phyloP scores from a whole-genome alignment of 2,888 invertebrate genomes.

The Zaprionus bogoriensis region DNA sequence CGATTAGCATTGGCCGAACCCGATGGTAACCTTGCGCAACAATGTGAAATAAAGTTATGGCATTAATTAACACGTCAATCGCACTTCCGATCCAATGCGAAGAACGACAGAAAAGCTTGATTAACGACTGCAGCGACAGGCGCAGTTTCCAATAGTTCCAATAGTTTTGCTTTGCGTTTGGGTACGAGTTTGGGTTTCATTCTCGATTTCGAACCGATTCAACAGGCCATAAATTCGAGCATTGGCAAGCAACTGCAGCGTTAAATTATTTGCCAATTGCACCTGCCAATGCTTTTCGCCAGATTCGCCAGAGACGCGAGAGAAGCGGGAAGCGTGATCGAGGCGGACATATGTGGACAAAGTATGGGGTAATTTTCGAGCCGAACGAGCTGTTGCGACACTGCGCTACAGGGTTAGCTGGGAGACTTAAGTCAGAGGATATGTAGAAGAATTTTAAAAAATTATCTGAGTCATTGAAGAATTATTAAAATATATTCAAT shows the following conservation, averaged over 20 bases:
- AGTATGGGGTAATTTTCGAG: background rate
- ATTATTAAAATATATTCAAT: no score
- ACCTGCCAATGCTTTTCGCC: conserved; percentile 58
- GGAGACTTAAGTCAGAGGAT: background rate
- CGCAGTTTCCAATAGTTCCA: background rate
- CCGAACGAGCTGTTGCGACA: conserved; percentile 11
- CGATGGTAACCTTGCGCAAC: conserved; percentile 27
- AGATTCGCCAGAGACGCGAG: conserved; percentile 7
- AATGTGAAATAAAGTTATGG: conserved; percentile 12
- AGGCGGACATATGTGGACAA: background rate
- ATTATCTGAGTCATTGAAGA: no score
- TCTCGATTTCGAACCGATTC: conserved; percentile 26
- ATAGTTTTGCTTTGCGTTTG: background rate
- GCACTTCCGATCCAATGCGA: conserved; percentile 52
- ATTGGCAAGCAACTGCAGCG: conserved; percentile 45
- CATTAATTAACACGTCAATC: conserved; percentile 58
- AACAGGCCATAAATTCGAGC: conserved; percentile 51
- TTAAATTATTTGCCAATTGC: conserved; percentile 68
- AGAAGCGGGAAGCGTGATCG: background rate
- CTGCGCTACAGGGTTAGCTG: conserved; percentile 6
- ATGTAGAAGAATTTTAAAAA: background rate
- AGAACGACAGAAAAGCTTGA: background rate
- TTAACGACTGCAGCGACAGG: background rate
- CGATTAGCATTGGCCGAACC: conserved; percentile 18
- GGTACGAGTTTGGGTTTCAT: background rate